phyloP scores from a whole-genome alignment of 2,113 vertebrate species.

The Alligator sinensis region DNA sequence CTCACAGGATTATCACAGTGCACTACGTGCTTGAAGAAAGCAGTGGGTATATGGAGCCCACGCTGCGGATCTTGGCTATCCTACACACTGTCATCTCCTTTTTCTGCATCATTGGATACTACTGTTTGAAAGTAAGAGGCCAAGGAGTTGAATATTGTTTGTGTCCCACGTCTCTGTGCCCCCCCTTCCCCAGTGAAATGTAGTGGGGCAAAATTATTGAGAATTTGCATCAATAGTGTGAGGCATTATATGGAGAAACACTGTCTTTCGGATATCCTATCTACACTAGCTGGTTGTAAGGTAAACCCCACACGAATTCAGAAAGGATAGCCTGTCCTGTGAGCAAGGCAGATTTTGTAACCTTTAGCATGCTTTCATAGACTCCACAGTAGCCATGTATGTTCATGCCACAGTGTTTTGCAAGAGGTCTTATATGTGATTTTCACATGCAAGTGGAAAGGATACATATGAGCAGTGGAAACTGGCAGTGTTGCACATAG shows the following conservation, averaged over 20 bases:
- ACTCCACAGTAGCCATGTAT: accelerated
- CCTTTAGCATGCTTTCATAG: not conserved
- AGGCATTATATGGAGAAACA: accelerated
- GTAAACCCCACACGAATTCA: not conserved
- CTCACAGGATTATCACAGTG: slow-evolving; percentile 79
- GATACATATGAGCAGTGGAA: accelerated
- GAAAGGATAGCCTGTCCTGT: not conserved
- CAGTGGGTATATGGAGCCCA: slow-evolving; percentile 98
- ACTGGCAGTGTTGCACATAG: not conserved
- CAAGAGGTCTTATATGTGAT: not conserved
- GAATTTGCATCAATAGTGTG: not conserved
- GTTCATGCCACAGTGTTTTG: not conserved
- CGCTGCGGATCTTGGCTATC: slow-evolving; percentile 90
- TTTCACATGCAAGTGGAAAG: not conserved
- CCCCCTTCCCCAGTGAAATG: not conserved
- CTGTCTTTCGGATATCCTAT: not conserved
- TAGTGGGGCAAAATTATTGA: not conserved
- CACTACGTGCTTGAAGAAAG: slow-evolving; percentile 96
- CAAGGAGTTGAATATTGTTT: not conserved
- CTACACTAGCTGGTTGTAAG: not conserved
- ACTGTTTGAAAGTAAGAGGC: slow-evolving; percentile 90
- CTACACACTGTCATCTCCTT: slow-evolving; percentile 96
- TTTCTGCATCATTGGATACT: slow-evolving; percentile 98
- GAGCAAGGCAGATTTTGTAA: not conserved
- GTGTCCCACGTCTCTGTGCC: not conserved